Evolutionary conservation across 2,113 vertebrate genomes (phyloP).

Genomic region (Heptranchias perlo): DNA sequence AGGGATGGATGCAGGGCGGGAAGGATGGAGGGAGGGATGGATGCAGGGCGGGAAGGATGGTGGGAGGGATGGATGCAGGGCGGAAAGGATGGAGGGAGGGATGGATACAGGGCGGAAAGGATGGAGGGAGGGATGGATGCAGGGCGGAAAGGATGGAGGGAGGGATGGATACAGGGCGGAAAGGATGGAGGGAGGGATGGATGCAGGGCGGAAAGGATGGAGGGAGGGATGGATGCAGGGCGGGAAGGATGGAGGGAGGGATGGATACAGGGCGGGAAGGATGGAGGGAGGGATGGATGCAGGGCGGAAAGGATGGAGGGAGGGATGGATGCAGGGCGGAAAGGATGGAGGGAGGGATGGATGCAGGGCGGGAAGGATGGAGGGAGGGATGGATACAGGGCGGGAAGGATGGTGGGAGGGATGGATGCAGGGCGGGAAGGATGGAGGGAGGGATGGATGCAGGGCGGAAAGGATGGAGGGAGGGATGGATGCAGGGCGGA

Average conservation of each 20-base stretch:
- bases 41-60: no score
- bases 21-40: neutral
- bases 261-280: neutral
- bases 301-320: no score
- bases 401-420: no score
- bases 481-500: no score
- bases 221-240: neutral
- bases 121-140: neutral
- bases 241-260: neutral
- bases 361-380: no score
- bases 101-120: no score
- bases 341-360: neutral
- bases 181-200: neutral
- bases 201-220: neutral
- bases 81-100: neutral
- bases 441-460: neutral
- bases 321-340: no score
- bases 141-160: neutral
- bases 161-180: neutral
- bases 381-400: neutral
- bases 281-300: neutral
- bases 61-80: no score
- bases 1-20: neutral
- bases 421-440: neutral
- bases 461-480: neutral